These are phyloP conservation scores for Petrocephalus sullivani DNA, from an alignment of 2,797 vertebrate genomes.

Conservation along the genomic window DNA sequence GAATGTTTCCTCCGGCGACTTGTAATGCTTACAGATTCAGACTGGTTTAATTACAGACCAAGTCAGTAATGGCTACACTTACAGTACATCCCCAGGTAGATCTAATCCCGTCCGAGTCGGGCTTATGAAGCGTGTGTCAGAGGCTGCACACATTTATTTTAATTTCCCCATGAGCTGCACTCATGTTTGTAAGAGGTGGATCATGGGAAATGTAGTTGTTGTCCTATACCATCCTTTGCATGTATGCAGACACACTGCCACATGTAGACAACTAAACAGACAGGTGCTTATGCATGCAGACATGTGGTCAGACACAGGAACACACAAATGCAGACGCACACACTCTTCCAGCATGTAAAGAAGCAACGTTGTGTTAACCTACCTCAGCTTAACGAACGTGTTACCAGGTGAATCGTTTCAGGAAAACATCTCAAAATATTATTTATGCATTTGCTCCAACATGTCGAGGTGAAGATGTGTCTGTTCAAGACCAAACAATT, in stretches of 20 bases:
- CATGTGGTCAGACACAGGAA: background rate
- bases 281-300: background rate
- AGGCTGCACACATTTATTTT: background rate
- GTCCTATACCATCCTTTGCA: background rate
- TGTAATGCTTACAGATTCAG: background rate
- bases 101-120: background rate
- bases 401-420: slow-evolving; percentile 51
- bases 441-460: slow-evolving; percentile 14
- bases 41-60: background rate
- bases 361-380: slow-evolving; percentile 54
- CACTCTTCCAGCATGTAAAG: slow-evolving; percentile 7
- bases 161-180: background rate
- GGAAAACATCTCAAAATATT: slow-evolving; percentile 28
- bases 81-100: background rate
- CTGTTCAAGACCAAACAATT: slow-evolving; percentile 29
- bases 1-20: background rate
- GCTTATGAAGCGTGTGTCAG: background rate
- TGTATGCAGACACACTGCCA: background rate
- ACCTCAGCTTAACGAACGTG: slow-evolving; percentile 61
- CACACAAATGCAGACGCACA: background rate
- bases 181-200: background rate
- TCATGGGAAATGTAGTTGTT: background rate
- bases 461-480: slow-evolving; percentile 11
- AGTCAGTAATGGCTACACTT: background rate
- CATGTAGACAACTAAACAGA: background rate